Evolutionary conservation across 2,888 invertebrate species (phyloP).

Genomic region (Eulithis prunata): DNA sequence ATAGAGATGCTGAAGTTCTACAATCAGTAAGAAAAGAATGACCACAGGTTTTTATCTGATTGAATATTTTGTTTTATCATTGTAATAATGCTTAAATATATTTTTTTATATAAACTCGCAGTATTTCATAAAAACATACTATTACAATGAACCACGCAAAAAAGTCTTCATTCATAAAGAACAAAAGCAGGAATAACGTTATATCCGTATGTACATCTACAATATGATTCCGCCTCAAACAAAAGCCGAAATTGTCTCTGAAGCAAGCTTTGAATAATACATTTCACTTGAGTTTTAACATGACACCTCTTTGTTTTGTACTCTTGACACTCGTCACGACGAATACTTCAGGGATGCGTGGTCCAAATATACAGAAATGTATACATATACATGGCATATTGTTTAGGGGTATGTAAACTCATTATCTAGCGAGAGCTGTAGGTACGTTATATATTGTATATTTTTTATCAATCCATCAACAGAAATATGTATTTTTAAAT

Average conservation of each 20-base stretch:
- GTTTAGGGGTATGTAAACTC: too few species aligned
- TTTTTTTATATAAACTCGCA: background rate
- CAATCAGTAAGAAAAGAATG: too few species aligned
- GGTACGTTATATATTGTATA: too few species aligned
- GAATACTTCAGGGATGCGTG: constrained; percentile 38
- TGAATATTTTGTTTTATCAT: too few species aligned
- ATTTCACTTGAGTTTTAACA: constrained; percentile 71
- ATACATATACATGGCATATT: too few species aligned
- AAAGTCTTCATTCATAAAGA: constrained; percentile 17
- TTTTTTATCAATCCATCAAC: too few species aligned
- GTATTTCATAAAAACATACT: constrained; percentile 4
- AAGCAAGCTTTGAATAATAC: constrained; percentile 67
- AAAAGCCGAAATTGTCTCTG: constrained; percentile 61
- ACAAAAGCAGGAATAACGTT: constrained; percentile 40
- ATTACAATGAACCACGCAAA: constrained; percentile 5
- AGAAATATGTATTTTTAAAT: too few species aligned
- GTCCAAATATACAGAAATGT: constrained; percentile 9
- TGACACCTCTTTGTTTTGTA: constrained; percentile 68
- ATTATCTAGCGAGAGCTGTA: too few species aligned
- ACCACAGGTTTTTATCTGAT: too few species aligned
- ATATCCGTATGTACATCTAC: constrained; percentile 45
- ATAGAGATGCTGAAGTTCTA: too few species aligned
- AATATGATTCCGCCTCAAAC: constrained; percentile 57
- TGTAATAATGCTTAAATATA: background rate
- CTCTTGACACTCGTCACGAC: constrained; percentile 52